phyloP scores from a whole-genome alignment of 1,140 invertebrate genomes.

The Pseudomyrmex gracilis region DNA sequence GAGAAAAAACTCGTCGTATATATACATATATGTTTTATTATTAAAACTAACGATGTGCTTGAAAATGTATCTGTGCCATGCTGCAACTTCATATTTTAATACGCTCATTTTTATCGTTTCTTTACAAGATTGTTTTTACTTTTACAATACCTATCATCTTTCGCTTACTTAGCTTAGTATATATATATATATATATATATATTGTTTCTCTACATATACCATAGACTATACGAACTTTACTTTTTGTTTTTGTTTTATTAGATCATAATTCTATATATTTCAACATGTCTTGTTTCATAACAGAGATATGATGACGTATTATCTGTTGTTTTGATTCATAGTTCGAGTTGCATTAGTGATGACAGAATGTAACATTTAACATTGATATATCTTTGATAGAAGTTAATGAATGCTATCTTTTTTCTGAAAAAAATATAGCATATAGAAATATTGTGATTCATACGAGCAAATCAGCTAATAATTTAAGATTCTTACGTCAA shows the following conservation, averaged over 20 bases:
- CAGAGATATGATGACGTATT: slow-evolving; percentile 53
- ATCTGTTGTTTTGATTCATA: slow-evolving; percentile 36
- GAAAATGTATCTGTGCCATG: slow-evolving; percentile 83
- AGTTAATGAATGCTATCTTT: too few relatives aligned
- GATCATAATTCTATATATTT: slow-evolving; percentile 43
- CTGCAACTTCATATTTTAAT: slow-evolving; percentile 71
- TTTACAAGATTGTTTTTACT: slow-evolving; percentile 61
- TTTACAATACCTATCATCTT: slow-evolving; percentile 65
- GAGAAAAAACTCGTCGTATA: slow-evolving; percentile 32
- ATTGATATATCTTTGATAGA: slow-evolving; percentile 20
- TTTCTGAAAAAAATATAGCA: too few relatives aligned
- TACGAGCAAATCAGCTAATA: not conserved
- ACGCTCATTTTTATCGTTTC: slow-evolving; percentile 64
- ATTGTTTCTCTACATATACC: slow-evolving; percentile 63
- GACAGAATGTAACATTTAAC: slow-evolving; percentile 39
- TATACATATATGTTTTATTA: slow-evolving; percentile 43
- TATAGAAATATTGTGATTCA: too few relatives aligned
- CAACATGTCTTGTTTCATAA: slow-evolving; percentile 55
- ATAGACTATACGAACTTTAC: slow-evolving; percentile 55
- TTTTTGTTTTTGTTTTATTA: slow-evolving; percentile 36
- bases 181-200: too few relatives aligned
- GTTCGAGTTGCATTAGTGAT: slow-evolving; percentile 32
- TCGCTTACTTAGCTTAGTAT: slow-evolving; percentile 72
- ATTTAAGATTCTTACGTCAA: not conserved
- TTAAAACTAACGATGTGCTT: slow-evolving; percentile 74